Evolutionary conservation across 2,888 invertebrate species (phyloP), one percentile per base, ranked within the genome.

Genomic region (Cheiracanthium punctorium): DNA sequence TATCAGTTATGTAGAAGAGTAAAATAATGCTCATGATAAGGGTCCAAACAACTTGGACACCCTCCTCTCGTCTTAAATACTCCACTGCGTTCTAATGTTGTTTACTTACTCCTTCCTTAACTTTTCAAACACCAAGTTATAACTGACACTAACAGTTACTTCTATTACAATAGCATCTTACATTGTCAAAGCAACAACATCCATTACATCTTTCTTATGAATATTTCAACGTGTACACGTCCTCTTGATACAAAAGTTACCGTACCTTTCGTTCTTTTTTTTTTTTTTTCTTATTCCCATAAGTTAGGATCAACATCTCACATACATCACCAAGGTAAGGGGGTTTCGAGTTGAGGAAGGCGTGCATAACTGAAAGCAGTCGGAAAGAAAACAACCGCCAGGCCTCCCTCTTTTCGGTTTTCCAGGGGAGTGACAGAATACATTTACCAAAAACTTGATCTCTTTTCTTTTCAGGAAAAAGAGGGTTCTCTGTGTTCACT

Each of bases 361-460:
- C 75, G 75, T 74, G 82, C 75, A 82, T 82, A 82, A 75, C 69
- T 75, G 64, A 82, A 41, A 29, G 37, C 37, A 74, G 52, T 58
- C 52, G 48, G 52, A 52, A 69, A 74, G 74, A 67, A 81, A 80
- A 73, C 73, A 37, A 32, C 74, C 41, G 10, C 67, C 32, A 41
- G n/a, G 28, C 43, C 43, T 30, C 64, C 69, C 65, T 37, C 48
- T 41, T 69, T 65, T 37, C 71, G 32, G 33, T 73, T 75, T 64
- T 43, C 20, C 24, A 1, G 43, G 64, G 20, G 52, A 52, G 28
- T n/a, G 58, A 29, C 33, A 14, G 80, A 71, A 73, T 80, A 65
- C 41, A 69, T 58, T 70, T 43, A 81, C 75, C 82, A 82, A 82
- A 82, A 82, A 82, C 69, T 82, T 75, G 58, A 71, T 71, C 32